phyloP scores from a whole-genome alignment of 2,888 invertebrate genomes.

The Drosophila gaucha region DNA sequence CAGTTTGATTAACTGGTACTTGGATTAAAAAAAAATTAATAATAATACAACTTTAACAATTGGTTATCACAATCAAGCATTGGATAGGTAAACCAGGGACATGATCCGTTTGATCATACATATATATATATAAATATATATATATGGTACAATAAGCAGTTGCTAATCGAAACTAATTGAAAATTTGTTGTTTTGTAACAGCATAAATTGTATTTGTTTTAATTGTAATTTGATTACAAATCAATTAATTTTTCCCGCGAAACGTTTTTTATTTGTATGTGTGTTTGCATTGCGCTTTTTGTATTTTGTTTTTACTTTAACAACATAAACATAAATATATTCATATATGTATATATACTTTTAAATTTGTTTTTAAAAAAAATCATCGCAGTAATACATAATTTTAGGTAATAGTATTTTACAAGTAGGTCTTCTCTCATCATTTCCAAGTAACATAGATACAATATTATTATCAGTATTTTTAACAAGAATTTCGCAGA shows the following conservation, averaged over 20 bases:
- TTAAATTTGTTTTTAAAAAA: conserved; percentile 68
- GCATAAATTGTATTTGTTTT: conserved; percentile 42
- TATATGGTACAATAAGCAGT: conserved; percentile 27
- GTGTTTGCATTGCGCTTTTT: conserved; percentile 43
- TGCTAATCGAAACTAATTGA: conserved; percentile 37
- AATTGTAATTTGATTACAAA: conserved; percentile 79
- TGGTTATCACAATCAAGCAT: conserved; percentile 38
- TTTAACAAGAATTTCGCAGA: conserved; percentile 77
- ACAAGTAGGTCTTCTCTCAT: conserved; percentile 62
- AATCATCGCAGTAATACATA: conserved; percentile 72
- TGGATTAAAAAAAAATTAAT: conserved; percentile 10
- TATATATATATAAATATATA: conserved; percentile 8
- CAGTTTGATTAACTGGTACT: conserved; percentile 22
- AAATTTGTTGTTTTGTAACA: conserved; percentile 36
- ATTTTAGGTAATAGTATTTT: conserved; percentile 71
- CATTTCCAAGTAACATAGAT: conserved; percentile 69
- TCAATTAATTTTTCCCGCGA: conserved; percentile 43
- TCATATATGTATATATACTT: conserved; percentile 59
- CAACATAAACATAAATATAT: conserved; percentile 78
- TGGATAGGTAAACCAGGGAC: background rate
- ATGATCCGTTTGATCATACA: background rate
- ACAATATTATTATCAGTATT: conserved; percentile 66
- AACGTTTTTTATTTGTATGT: conserved; percentile 28
- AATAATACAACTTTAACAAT: conserved; percentile 34
- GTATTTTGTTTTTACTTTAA: conserved; percentile 66